A percentile compares a stretch with the other conserved stretches of the same genome.
phyloP scores from a whole-genome alignment of 2,888 invertebrate genomes.

The Lepidonotus clava region DNA sequence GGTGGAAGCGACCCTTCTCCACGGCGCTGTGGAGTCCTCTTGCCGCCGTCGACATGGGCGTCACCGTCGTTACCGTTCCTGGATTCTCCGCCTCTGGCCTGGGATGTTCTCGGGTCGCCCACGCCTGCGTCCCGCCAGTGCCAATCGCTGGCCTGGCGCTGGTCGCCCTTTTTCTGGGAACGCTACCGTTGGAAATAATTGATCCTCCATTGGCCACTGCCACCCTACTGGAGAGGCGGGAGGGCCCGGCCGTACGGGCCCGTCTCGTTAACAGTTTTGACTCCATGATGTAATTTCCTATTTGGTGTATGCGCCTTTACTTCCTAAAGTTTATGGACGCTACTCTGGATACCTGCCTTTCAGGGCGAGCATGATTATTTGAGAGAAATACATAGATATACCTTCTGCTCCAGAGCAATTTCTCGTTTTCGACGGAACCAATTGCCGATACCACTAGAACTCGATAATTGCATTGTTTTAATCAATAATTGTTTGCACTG shows the following conservation, averaged over 20 bases:
- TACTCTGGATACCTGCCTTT: background rate
- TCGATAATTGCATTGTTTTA: too few relatives aligned
- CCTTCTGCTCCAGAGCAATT: background rate
- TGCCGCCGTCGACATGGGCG: background rate
- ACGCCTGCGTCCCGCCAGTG: background rate
- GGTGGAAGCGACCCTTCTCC: conserved; percentile 28
- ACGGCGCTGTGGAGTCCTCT: conserved; percentile 28
- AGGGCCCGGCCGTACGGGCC: background rate
- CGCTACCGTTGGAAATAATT: background rate
- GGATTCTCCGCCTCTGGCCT: background rate
- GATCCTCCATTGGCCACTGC: background rate
- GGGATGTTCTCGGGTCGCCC: background rate
- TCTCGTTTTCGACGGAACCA: background rate
- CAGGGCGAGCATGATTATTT: too few relatives aligned
- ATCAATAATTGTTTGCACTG: too few relatives aligned
- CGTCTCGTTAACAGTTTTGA: background rate
- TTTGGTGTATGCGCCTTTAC: too few relatives aligned
- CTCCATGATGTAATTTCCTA: too few relatives aligned
- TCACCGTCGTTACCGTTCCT: background rate
- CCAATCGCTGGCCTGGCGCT: background rate
- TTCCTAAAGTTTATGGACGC: background rate
- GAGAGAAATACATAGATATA: background rate
- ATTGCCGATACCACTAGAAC: background rate
- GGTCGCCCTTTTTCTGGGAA: background rate
- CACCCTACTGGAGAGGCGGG: background rate